Evolutionary conservation across 2,888 invertebrate species (phyloP).

Genomic region (Eurois occulta): DNA sequence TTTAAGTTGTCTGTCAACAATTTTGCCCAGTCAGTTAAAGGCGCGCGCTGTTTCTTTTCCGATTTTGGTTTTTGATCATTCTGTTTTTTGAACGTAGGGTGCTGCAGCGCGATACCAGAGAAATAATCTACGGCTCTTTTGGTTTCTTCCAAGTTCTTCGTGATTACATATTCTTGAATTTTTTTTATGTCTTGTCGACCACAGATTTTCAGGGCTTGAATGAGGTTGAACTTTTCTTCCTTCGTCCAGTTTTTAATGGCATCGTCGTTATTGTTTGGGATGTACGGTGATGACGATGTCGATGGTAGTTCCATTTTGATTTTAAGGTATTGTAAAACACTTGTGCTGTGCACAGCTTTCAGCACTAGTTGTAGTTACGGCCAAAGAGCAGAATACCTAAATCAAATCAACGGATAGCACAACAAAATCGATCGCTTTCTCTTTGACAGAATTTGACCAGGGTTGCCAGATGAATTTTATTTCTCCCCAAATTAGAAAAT

Average conservation of each 20-base stretch:
- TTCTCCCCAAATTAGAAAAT: not conserved
- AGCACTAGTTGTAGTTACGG: not conserved
- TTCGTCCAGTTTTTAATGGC: constrained; percentile 77
- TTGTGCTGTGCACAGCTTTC: not conserved
- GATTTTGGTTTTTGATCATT: not conserved
- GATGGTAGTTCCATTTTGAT: constrained; percentile 5
- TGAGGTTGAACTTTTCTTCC: constrained; percentile 78
- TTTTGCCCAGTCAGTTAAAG: constrained; percentile 81
- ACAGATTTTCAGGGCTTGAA: constrained; percentile 73
- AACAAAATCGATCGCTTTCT: not conserved
- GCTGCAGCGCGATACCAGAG: constrained; percentile 68
- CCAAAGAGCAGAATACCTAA: not conserved
- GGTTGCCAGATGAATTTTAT: not conserved
- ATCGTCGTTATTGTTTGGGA: constrained; percentile 6
- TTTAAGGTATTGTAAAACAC: not conserved
- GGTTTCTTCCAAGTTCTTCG: constrained; percentile 76
- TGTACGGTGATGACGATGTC: not conserved
- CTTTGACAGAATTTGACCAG: not conserved
- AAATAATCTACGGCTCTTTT: constrained; percentile 75
- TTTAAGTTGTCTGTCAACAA: constrained; percentile 75
- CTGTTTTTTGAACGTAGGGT: constrained; percentile 50
- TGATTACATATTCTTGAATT: constrained; percentile 70
- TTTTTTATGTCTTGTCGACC: constrained; percentile 71
- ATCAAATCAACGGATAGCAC: not conserved
- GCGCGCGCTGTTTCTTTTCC: constrained; percentile 65